A percentile compares a stretch with the other conserved stretches of the same genome.
phyloP scores from a whole-genome alignment of 2,888 invertebrate species.

The Limnephilus marmoratus region DNA sequence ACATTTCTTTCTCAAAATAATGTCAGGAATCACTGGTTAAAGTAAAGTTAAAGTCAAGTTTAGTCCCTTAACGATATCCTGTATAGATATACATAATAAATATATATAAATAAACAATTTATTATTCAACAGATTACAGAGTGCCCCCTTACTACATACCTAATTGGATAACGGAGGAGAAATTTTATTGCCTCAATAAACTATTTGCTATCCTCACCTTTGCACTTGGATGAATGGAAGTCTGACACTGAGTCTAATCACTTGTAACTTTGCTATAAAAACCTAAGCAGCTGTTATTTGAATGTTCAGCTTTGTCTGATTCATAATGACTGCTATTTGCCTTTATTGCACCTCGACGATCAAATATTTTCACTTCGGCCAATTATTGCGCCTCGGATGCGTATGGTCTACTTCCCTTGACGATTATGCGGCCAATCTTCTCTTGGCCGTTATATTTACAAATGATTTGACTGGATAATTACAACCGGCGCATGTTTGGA shows the following conservation, averaged over 20 bases:
- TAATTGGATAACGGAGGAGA: constrained; percentile 46
- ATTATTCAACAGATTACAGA: not conserved
- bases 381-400: constrained; percentile 15
- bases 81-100: too few species aligned
- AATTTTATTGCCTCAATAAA: constrained; percentile 48
- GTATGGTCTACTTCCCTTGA: not conserved
- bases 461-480: constrained; percentile 35
- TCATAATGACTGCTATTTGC: not conserved
- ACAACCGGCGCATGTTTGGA: not conserved
- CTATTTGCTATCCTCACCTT: constrained; percentile 15
- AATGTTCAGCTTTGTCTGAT: not conserved
- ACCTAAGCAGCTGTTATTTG: not conserved
- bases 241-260: not conserved
- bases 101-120: not conserved
- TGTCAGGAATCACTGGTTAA: too few species aligned
- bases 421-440: constrained; percentile 24
- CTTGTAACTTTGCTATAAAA: not conserved
- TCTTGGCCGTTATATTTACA: constrained; percentile 15
- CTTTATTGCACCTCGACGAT: constrained; percentile 7
- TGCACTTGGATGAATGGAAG: not conserved
- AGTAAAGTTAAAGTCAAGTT: too few species aligned
- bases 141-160: not conserved
- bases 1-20: too few species aligned
- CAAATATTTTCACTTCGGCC: constrained; percentile 34
- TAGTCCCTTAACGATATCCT: too few species aligned